Base-by-base conservation (phyloP, 2,888 invertebrate genomes). In the Tetragonisca angustula region DNA sequence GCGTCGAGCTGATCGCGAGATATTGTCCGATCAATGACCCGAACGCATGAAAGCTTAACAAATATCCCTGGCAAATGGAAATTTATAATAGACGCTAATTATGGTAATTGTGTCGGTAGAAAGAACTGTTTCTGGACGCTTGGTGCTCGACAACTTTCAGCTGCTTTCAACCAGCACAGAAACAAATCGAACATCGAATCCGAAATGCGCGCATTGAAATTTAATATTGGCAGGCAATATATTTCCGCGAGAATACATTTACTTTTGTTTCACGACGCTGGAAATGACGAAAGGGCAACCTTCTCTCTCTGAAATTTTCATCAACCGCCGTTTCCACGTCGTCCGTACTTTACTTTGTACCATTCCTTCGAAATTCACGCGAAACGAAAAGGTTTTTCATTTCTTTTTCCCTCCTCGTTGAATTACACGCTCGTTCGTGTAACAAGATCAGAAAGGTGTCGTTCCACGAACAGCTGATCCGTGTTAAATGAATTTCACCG, bases 371-470 rank as follows among this genome's bases (percentile, higher is more conserved):
- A 17, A 32, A 54, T 9, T 17, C 11, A 6, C 4, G 1, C 17
- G 11, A 70, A 36, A 19, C 6, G 5, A 4, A 59, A 52, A 24
- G 49, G 36, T 52, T 27, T 27, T 32, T 24, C 50, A 56, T 52
- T 49, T 68, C 19, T n/a, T 52, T 32, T 4, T 9, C 9, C 9
- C 43, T 36, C 13, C 24, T 19, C 5, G 19, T 32, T 15, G 27
- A 67, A 71, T 32, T 32, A 32, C 32, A 11, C 17, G 24, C 19
- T 61, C 73, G 24, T 49, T 36, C 32, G 56, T 19, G 36, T 82
- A 75, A 82, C 70, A 43, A 65, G 56, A 80, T 82, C 32, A 32
- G 62, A 56, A 54, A 72, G 54, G n/a, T 49, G n/a, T 70, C 75
- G 62, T 50, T 61, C 52, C n/a, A 36, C 65, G 50, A 65, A 67